Conservation (phyloP, 1,140 invertebrate genomes). For the Heliconius melpomene region DNA sequence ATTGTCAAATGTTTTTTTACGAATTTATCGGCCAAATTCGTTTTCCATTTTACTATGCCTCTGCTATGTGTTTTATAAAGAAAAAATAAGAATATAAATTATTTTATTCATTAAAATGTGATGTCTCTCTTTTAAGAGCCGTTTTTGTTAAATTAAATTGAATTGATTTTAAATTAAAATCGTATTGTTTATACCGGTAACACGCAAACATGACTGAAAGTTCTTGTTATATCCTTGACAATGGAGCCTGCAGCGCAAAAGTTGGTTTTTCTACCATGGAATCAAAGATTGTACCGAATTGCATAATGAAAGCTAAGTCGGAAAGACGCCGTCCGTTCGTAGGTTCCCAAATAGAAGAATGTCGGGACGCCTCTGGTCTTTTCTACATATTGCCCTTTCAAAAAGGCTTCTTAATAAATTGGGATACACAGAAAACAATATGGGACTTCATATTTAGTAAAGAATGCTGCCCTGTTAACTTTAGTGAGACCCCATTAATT, state of each 20-base stretch:
- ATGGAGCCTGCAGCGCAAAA: slow-evolving; percentile 93
- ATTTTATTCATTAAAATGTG: no score
- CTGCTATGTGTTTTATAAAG: no score
- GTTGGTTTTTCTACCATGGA: slow-evolving; percentile 87
- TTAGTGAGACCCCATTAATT: slow-evolving; percentile 90
- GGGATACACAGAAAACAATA: slow-evolving; percentile 97
- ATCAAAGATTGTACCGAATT: slow-evolving; percentile 94
- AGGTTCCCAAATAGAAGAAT: slow-evolving; percentile 90
- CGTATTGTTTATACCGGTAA: slow-evolving; percentile 48
- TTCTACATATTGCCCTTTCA: slow-evolving; percentile 97
- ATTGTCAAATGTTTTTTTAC: no score
- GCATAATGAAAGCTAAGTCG: slow-evolving; percentile 98
- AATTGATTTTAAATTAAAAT: background rate
- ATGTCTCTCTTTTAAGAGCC: background rate
- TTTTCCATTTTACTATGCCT: no score
- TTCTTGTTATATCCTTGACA: slow-evolving; percentile 89
- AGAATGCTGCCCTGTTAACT: slow-evolving; percentile 90
- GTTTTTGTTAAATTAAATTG: background rate
- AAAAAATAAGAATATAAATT: no score
- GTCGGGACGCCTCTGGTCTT: slow-evolving; percentile 95
- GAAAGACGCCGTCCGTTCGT: slow-evolving; percentile 96
- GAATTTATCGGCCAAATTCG: no score
- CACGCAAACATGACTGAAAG: slow-evolving; percentile 66
- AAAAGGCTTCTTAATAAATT: slow-evolving; percentile 97
- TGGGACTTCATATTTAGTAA: slow-evolving; percentile 98